Base-by-base conservation (phyloP, 2,888 invertebrate genomes). In the Lottia gigantea region DNA sequence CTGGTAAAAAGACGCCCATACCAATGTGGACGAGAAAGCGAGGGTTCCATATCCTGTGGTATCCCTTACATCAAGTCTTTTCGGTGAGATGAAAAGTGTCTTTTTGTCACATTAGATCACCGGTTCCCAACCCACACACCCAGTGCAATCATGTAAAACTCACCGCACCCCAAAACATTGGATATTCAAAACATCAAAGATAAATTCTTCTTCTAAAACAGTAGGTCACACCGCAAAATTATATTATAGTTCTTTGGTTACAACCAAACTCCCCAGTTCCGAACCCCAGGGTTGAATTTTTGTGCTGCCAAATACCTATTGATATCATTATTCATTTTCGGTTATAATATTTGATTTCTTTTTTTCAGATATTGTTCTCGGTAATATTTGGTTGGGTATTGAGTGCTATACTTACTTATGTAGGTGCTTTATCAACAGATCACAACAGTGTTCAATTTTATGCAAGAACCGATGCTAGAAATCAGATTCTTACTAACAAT, bases 351-450 rank as follows among this genome's bases (percentile, higher is more conserved):
- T 16, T 31, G n/a, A 15, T 6, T 12, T n/a, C 25, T 46, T 23
- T 45, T 55, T 65, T 66, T 40, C 75, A 80, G 80, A 76, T 81
- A 12, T 46, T 81, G 67, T 47, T 81, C 11, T 73, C 79, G 0
- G 76, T 81, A 65, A 12, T 74, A 25, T 46, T 76, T 15, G 74
- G 76, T 14, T 81, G 81, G 81, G 69, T 64, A 23, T 70, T 81
- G 2, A 80, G 81, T 66, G 76, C 64, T 19, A 71, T 81, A 26
- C 71, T 81, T 4, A 81, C 81, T 7, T 66, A 72, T 16, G 69
- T 72, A 25, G 76, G 76, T 12, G 71, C 67, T 0, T 74, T 92
- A 93, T 4, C 78, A 12, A 71, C 68, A 40, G 77, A 81, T 46
- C 74, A 75, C 7, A 66, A 89, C 89, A 71, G 70, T 64, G 69